Conservation (phyloP, 2,888 invertebrate genomes). For the Drosophila rubida region DNA sequence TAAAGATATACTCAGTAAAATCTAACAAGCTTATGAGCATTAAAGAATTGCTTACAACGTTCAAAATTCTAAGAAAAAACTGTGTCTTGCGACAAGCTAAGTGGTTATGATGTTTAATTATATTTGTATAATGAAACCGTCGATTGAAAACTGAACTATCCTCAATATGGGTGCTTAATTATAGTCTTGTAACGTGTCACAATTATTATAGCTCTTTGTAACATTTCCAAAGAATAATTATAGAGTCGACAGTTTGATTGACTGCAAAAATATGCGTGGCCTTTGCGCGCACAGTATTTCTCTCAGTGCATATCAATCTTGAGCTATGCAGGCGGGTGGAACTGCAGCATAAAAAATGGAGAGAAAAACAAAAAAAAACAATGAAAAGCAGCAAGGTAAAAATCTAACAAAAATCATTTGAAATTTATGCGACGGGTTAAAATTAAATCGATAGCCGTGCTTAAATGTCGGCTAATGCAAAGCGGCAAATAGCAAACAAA, state of each 20-base stretch:
- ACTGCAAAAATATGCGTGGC: background rate
- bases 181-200: background rate
- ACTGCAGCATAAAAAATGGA: conserved; percentile 6
- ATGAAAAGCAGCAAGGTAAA: conserved; percentile 10
- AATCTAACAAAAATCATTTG: conserved; percentile 49
- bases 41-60: too few species aligned
- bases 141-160: too few species aligned
- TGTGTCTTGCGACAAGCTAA: too few species aligned
- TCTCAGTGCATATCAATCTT: conserved; percentile 30
- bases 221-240: too few species aligned
- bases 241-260: background rate
- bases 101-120: too few species aligned
- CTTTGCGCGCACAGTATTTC: conserved; percentile 3
- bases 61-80: too few species aligned
- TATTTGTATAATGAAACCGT: too few species aligned
- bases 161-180: too few species aligned
- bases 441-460: conserved; percentile 78
- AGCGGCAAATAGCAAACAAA: conserved; percentile 72
- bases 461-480: conserved; percentile 80
- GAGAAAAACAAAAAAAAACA: conserved; percentile 5
- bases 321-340: conserved; percentile 49
- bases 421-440: conserved; percentile 68
- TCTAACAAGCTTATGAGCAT: too few species aligned
- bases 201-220: background rate
- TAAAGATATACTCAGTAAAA: too few species aligned